Base-by-base conservation (phyloP, 2,888 invertebrate genomes). In the Agriotes lineatus region DNA sequence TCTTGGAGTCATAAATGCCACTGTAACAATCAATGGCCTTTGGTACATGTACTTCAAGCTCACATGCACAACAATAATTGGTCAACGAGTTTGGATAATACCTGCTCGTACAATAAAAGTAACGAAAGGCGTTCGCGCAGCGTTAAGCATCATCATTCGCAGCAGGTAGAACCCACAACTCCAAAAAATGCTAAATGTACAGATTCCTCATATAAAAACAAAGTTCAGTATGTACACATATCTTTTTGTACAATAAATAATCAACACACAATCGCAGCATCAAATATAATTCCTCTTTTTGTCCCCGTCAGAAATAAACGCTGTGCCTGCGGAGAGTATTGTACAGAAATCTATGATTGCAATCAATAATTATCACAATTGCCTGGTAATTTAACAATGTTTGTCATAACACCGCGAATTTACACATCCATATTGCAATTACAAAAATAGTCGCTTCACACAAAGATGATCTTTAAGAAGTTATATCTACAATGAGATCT, bases 241-340 rank as follows among this genome's bases (percentile, higher is more conserved):
- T 70, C 76, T 77, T 65, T 74, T 75, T 74, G 69, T 75, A 74
- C 76, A 76, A 76, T 76, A 75, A 71, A 70, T 63, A 60, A 58
- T 79, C 76, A 80, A 81, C 78, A 82, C 81, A 81, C 77, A 78
- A 76, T 76, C 77, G 78, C 78, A 82, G 81, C 82, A 80, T 81
- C 81, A 82, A 82, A 82, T 83, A 83, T 81, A 82, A 79, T 77
- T 77, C 77, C 76, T 79, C 74, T 72, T 60, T 74, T 75, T 77
- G 50, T 74, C 61, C 74, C 74, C 76, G 76, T 66, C 50, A 62
- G 52, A 65, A 60, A 65, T 45, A 69, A 65, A 60, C 33, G 44
- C 30, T 52, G 39, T 56, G 5, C 56, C 45, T 64, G 35, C 30
- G 18, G 33, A 50, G 65, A 69, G 56, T 65, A 65, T 65, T 65